Evolutionary conservation across 2,113 vertebrate genomes (phyloP).

Genomic region (Nerophis ophidion): DNA sequence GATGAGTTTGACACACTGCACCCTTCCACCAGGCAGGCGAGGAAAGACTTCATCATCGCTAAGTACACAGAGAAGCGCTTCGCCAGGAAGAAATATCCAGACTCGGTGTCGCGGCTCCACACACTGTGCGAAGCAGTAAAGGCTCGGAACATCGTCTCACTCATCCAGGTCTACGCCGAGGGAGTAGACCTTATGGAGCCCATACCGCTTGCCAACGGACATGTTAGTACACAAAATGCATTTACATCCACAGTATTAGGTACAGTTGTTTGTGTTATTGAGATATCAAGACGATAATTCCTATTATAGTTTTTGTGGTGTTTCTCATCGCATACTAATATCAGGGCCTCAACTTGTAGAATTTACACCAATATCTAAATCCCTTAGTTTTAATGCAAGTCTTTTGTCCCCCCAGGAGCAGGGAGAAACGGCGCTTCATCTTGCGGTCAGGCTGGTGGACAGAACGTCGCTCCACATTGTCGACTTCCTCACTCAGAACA

Average conservation of each 20-base stretch:
- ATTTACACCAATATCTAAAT: background rate
- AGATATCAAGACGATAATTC: no score
- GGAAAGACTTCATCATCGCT: conserved; percentile 97
- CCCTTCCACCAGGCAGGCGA: conserved; percentile 78
- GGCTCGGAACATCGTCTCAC: conserved; percentile 86
- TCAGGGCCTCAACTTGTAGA: no score
- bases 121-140: conserved; percentile 92
- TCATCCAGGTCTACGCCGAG: conserved; percentile 91
- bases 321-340: no score
- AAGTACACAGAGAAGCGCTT: conserved; percentile 95
- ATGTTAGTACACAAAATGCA: conserved; percentile 73
- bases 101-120: conserved; percentile 79
- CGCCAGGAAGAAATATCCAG: conserved; percentile 78
- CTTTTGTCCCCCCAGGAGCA: conserved; percentile 76
- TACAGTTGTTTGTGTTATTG: background rate
- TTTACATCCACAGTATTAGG: background rate
- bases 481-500: conserved; percentile 96
- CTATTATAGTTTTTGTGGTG: no score
- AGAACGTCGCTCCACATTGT: conserved; percentile 95
- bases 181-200: conserved; percentile 94
- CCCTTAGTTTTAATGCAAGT: background rate
- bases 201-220: conserved; percentile 92
- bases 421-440: conserved; percentile 91
- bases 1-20: background rate
- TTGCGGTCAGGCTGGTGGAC: conserved; percentile 93